phyloP scores from a whole-genome alignment of 2,888 invertebrate species.

The Venustoraphidia nigricollis region DNA sequence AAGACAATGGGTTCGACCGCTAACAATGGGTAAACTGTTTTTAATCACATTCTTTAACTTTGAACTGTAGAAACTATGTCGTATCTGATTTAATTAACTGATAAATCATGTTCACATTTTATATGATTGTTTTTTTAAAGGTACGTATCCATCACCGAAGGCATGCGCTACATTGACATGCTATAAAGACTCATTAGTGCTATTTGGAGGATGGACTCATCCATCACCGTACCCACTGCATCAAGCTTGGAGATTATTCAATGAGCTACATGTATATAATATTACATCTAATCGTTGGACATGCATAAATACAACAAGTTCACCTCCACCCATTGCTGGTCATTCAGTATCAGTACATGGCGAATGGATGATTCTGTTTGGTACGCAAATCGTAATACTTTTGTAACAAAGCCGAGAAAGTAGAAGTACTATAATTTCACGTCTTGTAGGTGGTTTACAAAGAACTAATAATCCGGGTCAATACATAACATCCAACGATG shows the following conservation, averaged over 20 bases:
- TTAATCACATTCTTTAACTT: no score
- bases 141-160: slow-evolving; percentile 85
- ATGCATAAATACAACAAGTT: slow-evolving; percentile 39
- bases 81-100: no score
- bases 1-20: slow-evolving; percentile 69
- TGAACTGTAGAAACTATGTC: no score
- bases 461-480: slow-evolving; percentile 24
- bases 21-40: slow-evolving; percentile 45
- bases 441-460: slow-evolving; percentile 24
- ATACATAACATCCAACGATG: slow-evolving; percentile 52
- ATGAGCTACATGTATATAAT: slow-evolving; percentile 81
- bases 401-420: slow-evolving; percentile 24
- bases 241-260: slow-evolving; percentile 77
- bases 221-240: slow-evolving; percentile 73
- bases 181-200: slow-evolving; percentile 57
- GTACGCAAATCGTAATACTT: slow-evolving; percentile 36
- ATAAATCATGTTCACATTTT: not conserved
- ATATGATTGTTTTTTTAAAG: not conserved
- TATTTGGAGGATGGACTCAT: slow-evolving; percentile 95
- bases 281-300: slow-evolving; percentile 69
- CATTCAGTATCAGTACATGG: slow-evolving; percentile 81
- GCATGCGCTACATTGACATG: slow-evolving; percentile 87
- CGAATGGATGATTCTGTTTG: slow-evolving; percentile 68
- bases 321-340: slow-evolving; percentile 74
- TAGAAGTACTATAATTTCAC: not conserved